phyloP scores from a whole-genome alignment of 2,797 vertebrate species.

The Bradypodion pumilum region DNA sequence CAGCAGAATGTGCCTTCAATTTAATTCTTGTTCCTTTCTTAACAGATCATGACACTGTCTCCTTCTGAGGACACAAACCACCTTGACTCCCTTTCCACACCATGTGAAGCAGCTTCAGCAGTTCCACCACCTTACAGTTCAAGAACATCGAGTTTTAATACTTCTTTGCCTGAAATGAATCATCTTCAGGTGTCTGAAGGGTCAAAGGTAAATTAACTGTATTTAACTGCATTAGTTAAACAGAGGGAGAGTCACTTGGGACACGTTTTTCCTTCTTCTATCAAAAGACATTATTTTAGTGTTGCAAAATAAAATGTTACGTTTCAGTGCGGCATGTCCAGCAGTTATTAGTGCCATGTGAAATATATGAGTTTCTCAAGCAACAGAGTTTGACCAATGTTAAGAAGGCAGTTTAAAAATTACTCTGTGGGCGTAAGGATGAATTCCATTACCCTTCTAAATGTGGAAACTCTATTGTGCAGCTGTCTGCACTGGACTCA shows the following conservation, averaged over 20 bases:
- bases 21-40: constrained; percentile 49
- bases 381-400: constrained; percentile 39
- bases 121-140: constrained; percentile 84
- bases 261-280: not conserved
- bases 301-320: constrained; percentile 41
- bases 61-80: constrained; percentile 94
- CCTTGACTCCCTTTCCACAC: constrained; percentile 87
- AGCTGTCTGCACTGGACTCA: constrained; percentile 82
- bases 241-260: not conserved
- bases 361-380: constrained; percentile 31
- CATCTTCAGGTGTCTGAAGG: constrained; percentile 78
- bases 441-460: constrained; percentile 75
- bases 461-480: constrained; percentile 78
- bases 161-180: constrained; percentile 85
- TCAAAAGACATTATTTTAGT: constrained; percentile 1
- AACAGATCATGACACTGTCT: constrained; percentile 93
- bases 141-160: constrained; percentile 83
- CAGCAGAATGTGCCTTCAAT: not conserved
- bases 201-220: constrained; percentile 84
- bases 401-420: constrained; percentile 77
- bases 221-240: constrained; percentile 47
- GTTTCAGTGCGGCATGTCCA: constrained; percentile 3
- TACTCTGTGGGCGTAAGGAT: constrained; percentile 78
- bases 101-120: constrained; percentile 85
- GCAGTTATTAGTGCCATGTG: constrained; percentile 31